A percentile compares a stretch with the other conserved stretches of the same genome.
phyloP scores from a whole-genome alignment of 2,113 vertebrate species.

The Eurypyga helias region DNA sequence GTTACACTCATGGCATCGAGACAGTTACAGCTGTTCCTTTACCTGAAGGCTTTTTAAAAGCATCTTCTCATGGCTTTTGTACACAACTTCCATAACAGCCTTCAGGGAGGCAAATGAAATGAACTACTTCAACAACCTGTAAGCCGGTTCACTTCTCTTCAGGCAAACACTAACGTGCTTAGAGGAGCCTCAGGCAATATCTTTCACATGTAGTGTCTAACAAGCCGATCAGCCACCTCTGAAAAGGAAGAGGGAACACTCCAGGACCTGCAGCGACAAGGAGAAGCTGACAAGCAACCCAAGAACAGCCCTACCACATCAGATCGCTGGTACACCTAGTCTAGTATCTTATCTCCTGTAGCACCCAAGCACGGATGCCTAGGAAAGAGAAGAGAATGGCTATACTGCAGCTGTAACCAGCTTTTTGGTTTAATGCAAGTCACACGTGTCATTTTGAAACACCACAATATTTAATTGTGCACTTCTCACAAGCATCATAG shows the following conservation, averaged over 20 bases:
- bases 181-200: not conserved
- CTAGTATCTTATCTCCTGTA: not conserved
- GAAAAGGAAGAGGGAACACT: not conserved
- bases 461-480: not conserved
- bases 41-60: not conserved
- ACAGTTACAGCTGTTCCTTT: not conserved
- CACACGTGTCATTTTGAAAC: not conserved
- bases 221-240: not conserved
- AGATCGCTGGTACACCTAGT: not conserved
- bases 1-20: not conserved
- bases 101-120: slow-evolving; percentile 19
- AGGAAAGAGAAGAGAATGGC: no score
- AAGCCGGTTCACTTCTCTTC: not conserved
- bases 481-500: not conserved
- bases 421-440: not conserved
- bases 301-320: not conserved
- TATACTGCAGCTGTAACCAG: not conserved
- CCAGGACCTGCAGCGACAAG: not conserved
- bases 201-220: not conserved
- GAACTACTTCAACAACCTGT: slow-evolving; percentile 29
- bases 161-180: not conserved
- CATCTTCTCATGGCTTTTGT: not conserved
- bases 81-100: not conserved
- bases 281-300: not conserved
- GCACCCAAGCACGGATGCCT: not conserved